Evolutionary conservation across 2,113 vertebrate species (phyloP).

Genomic region (Lophura nycthemera): DNA sequence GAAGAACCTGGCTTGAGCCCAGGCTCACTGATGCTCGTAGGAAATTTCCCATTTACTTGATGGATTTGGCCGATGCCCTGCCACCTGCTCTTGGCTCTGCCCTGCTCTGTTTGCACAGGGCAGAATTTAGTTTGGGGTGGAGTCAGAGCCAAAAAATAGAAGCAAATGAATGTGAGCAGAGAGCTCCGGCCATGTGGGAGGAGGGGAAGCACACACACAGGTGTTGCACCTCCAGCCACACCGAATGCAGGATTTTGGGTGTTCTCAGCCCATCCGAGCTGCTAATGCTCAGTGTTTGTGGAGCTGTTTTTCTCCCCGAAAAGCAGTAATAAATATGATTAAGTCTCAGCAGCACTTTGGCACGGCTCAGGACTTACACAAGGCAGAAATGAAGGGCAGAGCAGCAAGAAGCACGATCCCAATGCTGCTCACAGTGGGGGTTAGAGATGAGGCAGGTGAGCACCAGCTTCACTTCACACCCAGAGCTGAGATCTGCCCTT

Average conservation of each 20-base stretch:
- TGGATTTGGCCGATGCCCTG: background rate
- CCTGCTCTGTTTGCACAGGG: conserved; percentile 22
- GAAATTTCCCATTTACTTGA: conserved; percentile 51
- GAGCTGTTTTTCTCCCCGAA: background rate
- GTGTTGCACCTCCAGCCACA: accelerated
- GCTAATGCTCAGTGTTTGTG: background rate
- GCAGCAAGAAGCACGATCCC: accelerated
- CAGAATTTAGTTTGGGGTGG: background rate
- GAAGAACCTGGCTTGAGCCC: conserved; percentile 50
- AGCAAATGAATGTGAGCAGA: background rate
- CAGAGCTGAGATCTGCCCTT: background rate
- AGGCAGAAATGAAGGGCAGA: background rate
- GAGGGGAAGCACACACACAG: background rate
- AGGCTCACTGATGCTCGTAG: conserved; percentile 26
- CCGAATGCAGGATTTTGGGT: background rate
- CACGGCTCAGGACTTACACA: background rate
- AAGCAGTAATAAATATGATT: conserved; percentile 18
- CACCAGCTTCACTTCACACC: background rate
- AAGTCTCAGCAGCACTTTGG: background rate
- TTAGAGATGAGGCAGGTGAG: background rate
- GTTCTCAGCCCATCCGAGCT: background rate
- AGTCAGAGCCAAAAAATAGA: background rate
- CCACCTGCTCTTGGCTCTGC: conserved; percentile 57
- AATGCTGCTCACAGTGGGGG: background rate
- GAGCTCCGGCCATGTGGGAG: background rate